A percentile compares a stretch with the other conserved stretches of the same genome.
Evolutionary conservation across 2,888 invertebrate genomes (phyloP).

Genomic region (Ceramica pisi): DNA sequence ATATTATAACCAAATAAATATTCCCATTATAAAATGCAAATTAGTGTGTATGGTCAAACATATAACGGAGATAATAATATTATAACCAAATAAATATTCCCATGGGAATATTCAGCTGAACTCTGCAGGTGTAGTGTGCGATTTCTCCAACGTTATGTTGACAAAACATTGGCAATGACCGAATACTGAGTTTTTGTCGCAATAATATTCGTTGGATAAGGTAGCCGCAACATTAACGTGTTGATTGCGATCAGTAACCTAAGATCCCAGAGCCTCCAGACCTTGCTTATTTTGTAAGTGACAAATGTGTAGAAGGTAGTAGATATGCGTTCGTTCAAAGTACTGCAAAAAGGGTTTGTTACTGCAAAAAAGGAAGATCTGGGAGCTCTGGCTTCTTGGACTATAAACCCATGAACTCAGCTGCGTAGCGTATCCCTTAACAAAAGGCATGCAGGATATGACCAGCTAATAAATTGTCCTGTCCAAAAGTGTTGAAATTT

Average conservation of each 20-base stretch:
- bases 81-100: not conserved
- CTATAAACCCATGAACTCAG: not conserved
- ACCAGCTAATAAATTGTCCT: not conserved
- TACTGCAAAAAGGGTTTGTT: too few relatives aligned
- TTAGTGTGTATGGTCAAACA: too few relatives aligned
- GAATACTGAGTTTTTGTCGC: not conserved
- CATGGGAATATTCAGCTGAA: not conserved
- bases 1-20: not conserved
- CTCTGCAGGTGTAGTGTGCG: not conserved
- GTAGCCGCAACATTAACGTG: not conserved
- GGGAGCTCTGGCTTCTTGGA: not conserved
- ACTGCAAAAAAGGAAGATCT: too few relatives aligned
- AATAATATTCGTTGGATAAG: not conserved
- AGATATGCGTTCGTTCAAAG: too few relatives aligned
- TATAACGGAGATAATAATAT: too few relatives aligned
- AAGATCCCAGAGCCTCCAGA: too few relatives aligned
- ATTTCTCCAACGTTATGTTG: not conserved
- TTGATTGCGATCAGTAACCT: not conserved
- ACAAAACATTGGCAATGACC: not conserved
- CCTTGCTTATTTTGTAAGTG: too few relatives aligned
- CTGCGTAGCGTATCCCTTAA: not conserved
- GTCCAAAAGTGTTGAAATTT: slow-evolving; percentile 13
- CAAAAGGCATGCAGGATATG: too few relatives aligned
- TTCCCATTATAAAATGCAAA: not conserved
- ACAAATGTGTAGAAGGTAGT: too few relatives aligned